These are phyloP conservation scores for Acropora tenuis DNA, from an alignment of 64 coral and sea anemone genomes.

Conservation along the genomic window DNA sequence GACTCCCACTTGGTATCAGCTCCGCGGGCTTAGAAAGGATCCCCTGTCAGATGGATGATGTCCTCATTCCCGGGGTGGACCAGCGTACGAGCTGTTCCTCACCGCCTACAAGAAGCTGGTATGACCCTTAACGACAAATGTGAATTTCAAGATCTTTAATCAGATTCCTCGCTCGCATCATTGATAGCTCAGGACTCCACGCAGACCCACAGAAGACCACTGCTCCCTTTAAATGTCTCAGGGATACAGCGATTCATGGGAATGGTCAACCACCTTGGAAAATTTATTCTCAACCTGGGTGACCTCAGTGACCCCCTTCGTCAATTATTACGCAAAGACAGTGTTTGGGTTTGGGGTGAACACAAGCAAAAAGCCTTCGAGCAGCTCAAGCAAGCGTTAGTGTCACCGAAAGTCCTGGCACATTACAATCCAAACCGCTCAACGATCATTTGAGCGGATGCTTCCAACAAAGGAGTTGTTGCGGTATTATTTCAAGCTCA, in stretches of 20 bases:
- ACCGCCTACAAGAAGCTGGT: too few relatives aligned
- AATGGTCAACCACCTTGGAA: constrained; percentile 45
- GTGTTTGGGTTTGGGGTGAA: constrained; percentile 6
- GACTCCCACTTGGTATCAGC: background rate
- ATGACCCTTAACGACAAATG: too few relatives aligned
- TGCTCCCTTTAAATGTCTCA: constrained; percentile 21
- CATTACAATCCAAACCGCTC: too few relatives aligned
- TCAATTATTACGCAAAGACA: constrained; percentile 43
- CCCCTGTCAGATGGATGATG: background rate
- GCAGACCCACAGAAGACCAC: constrained; percentile 13
- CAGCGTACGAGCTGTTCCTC: constrained; percentile 21
- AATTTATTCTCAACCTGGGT: constrained; percentile 7
- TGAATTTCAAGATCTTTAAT: background rate
- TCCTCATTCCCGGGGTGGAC: too few relatives aligned
- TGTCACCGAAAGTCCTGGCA: constrained; percentile 22
- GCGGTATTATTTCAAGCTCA: too few relatives aligned
- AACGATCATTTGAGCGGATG: too few relatives aligned
- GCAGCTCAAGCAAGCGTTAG: constrained; percentile 41
- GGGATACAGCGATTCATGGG: constrained; percentile 51
- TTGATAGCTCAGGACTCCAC: constrained; percentile 24
- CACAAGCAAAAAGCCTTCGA: constrained; percentile 41
- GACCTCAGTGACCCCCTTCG: constrained; percentile 29
- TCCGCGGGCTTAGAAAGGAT: background rate
- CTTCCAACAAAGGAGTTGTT: too few relatives aligned
- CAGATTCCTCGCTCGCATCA: constrained; percentile 41